Evolutionary conservation across 2,888 invertebrate genomes (phyloP).

Genomic region (Ryuthela nishihirai): DNA sequence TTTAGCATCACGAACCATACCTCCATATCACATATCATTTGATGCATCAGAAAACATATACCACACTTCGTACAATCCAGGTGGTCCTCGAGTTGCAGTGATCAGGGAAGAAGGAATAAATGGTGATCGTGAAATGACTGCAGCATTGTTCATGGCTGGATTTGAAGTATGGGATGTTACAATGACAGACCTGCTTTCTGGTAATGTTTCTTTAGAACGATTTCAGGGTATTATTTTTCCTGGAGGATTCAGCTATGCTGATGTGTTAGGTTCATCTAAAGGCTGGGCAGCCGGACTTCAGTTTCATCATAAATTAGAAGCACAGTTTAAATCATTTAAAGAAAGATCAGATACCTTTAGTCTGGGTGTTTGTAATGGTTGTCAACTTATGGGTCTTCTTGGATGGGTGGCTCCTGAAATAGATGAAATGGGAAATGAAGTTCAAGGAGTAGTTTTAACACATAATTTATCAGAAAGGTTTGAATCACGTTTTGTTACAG

Average conservation of each 20-base stretch:
- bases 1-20: slow-evolving; percentile 64
- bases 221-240: slow-evolving; percentile 92
- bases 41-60: slow-evolving; percentile 33
- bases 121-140: slow-evolving; percentile 94
- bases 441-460: slow-evolving; percentile 61
- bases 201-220: slow-evolving; percentile 66
- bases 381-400: slow-evolving; percentile 89
- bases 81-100: slow-evolving; percentile 71
- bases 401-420: slow-evolving; percentile 69
- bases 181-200: slow-evolving; percentile 80
- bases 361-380: slow-evolving; percentile 97
- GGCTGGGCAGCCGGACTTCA: slow-evolving; percentile 91
- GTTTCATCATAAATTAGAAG: slow-evolving; percentile 69
- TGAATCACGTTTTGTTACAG: slow-evolving; percentile 74
- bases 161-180: slow-evolving; percentile 88
- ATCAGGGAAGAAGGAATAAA: slow-evolving; percentile 95
- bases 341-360: slow-evolving; percentile 75
- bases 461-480: slow-evolving; percentile 87
- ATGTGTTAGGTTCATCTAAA: slow-evolving; percentile 95
- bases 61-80: slow-evolving; percentile 1
- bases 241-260: slow-evolving; percentile 98
- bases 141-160: slow-evolving; percentile 79
- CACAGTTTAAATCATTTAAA: slow-evolving; percentile 74
- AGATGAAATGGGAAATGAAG: slow-evolving; percentile 11
- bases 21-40: slow-evolving; percentile 68